Evolutionary conservation across 2,797 vertebrate genomes (phyloP).

Genomic region (Chiroxiphia lanceolata): DNA sequence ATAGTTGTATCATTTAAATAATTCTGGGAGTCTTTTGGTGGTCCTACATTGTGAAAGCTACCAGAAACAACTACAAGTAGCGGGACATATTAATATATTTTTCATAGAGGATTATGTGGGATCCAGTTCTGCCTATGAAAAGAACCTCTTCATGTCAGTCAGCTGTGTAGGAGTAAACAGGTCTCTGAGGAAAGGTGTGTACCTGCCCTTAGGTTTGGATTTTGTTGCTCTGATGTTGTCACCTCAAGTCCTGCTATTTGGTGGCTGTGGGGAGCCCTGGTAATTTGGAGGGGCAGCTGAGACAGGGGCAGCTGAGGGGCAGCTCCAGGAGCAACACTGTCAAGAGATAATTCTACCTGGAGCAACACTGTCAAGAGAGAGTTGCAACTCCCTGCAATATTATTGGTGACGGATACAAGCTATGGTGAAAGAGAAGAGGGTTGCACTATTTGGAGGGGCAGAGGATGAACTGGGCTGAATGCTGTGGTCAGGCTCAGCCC

Average conservation of each 20-base stretch:
- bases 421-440: not conserved
- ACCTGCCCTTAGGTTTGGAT: not conserved
- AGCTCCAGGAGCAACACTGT: not conserved
- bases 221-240: not conserved
- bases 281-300: not conserved
- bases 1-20: conserved; percentile 11
- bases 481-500: not conserved
- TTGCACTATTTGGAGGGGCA: not conserved
- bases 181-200: not conserved
- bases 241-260: not conserved
- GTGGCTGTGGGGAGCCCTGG: not conserved
- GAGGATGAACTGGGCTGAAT: not conserved
- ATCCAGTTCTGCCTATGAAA: not conserved
- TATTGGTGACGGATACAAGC: not conserved
- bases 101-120: not conserved
- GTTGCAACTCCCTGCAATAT: not conserved
- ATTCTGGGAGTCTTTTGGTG: not conserved
- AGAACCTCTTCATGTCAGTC: not conserved
- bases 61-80: not conserved
- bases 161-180: not conserved
- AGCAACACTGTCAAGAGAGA: not conserved
- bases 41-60: not conserved
- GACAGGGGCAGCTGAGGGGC: not conserved
- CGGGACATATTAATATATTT: not conserved
- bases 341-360: not conserved